phyloP scores from a whole-genome alignment of 2,113 vertebrate species.

The Gracilinanus agilis region DNA sequence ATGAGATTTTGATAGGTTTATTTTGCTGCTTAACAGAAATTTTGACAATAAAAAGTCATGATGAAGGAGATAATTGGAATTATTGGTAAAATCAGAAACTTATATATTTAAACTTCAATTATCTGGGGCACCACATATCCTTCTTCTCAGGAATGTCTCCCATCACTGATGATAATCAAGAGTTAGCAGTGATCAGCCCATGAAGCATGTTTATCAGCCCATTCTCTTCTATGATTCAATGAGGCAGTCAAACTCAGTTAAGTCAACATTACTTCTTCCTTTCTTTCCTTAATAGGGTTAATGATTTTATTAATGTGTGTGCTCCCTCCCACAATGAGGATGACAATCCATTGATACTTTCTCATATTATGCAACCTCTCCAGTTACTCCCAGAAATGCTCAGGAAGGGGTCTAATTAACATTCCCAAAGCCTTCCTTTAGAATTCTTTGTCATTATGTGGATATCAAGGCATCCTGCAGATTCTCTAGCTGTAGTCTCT shows the following conservation, averaged over 20 bases:
- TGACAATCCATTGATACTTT: neutral
- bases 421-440: neutral
- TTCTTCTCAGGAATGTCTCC: neutral
- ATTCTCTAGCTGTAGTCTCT: neutral
- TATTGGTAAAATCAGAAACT: neutral
- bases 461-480: neutral
- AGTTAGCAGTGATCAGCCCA: neutral
- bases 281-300: neutral
- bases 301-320: neutral
- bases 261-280: neutral
- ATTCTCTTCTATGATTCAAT: slow-evolving; percentile 3
- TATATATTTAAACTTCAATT: slow-evolving; percentile 15
- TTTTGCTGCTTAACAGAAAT: neutral
- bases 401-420: neutral
- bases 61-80: neutral
- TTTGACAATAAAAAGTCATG: neutral
- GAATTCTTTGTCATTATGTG: neutral
- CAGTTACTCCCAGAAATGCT: neutral
- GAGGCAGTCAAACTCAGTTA: neutral
- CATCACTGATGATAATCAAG: slow-evolving; percentile 3
- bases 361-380: neutral
- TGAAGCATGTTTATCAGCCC: neutral
- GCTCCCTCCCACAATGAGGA: neutral
- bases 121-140: neutral
- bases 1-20: neutral